Base-by-base conservation (phyloP, 2,797 vertebrate species). In the Merluccius polli region DNA sequence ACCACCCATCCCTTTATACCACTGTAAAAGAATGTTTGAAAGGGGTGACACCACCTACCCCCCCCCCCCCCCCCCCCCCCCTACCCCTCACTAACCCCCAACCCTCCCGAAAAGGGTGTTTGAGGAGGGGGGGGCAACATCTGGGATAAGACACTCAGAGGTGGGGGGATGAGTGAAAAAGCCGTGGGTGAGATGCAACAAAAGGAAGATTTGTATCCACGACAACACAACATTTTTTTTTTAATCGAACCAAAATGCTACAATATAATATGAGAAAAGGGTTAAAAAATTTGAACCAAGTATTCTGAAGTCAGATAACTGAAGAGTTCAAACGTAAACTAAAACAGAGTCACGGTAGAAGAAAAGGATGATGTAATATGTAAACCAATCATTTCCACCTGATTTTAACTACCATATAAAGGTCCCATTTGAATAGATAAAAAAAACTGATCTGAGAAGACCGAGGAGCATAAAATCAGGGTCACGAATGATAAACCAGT, bases 11-110 rank as follows among this genome's bases (percentile, higher is more conserved):
- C 92, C 95, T 96, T 95, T 95, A 96, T 96, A 93, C 93, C 90
- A 95, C 95, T 96, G 95, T 96, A 95, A 91, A 95, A 96, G 95
- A 94, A 95, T 93, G 95, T 95, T 95, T 96, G 94, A 97, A 97
- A 96, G 93, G 94, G 59, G 59, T 63, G 59, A 63, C 59, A 63
- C n/a, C 59, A 48, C 41, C 41, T 18, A 48, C 41, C 13, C 41
- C 13, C 5, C 2, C 2, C 2, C 2, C 41, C 2, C 10, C n/a
- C 59, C 21, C 16, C 48, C n/a, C 15, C 59, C 59, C 59, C n/a
- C n/a, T n/a, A 63, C 59, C 59, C 59, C 24, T 35, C 8, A 35
- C 33, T 35, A 35, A 63, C 59, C 94, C 93, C 93, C 93, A 93
- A 93, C 93, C 90, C 90, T 65, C 31, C 31, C 30, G 71, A 77